Base-by-base conservation (phyloP, 2,797 vertebrate genomes). In the Mormyrops boulengeri region DNA sequence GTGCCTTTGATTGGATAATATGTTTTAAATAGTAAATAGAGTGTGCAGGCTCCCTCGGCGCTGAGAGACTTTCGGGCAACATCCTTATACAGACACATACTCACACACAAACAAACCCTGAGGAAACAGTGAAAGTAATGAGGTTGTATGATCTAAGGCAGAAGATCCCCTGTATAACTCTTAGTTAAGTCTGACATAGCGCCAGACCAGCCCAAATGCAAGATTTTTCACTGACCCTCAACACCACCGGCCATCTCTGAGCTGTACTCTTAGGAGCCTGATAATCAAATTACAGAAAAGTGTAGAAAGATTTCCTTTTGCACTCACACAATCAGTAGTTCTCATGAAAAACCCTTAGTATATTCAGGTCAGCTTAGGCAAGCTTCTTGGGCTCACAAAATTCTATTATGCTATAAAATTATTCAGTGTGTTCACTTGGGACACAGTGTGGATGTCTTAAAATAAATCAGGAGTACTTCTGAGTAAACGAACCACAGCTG, bases 381-480 rank as follows among this genome's bases (percentile, higher is more conserved):
- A 60, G 3, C 53, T 44, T 62, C 88, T 14, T 14, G n/a, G 38
- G n/a, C 9, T 85, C 26, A 44, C 53, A 60, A 30, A 49, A 41
- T 60, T 14, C 11, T 84, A 85, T 60, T 53, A 22, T 69, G 30
- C 34, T 6, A 69, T 17, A 34, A 88, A 50, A 30, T 12, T 88
- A 44, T 50, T n/a, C 17, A 22, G n/a, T 49, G 55, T 49, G 41
- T 69, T 57, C 87, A 88, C 38, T 41, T 22, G 57, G 57, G 34
- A 66, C 34, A 47, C 55, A 88, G 87, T 41, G 52, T 53, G 85
- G 85, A 38, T 30, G 49, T 87, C 85, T 53, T 87, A 57, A 87
- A 57, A 87, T 87, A 57, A 26, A 55, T 87, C 47, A 22, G 82
- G 52, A 26, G 47, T 50, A 85, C 82, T 52, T 22, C 41, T 85